phyloP scores from a whole-genome alignment of 92 coral and sea anemone species.

The Phenganax marumi region DNA sequence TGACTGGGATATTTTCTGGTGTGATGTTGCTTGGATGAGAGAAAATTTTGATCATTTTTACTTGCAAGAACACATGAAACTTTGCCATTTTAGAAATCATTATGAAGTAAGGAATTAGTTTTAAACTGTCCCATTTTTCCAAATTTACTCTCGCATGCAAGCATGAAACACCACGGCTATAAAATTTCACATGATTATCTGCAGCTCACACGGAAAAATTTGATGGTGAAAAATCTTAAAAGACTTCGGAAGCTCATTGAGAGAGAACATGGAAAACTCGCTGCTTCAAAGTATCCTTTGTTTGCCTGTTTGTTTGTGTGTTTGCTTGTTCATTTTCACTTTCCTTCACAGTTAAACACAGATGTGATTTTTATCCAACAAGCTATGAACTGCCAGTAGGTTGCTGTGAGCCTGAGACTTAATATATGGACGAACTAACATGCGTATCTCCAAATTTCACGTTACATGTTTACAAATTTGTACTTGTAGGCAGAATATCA shows the following conservation, averaged over 20 bases:
- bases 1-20: constrained; percentile 99
- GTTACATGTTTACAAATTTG: background rate
- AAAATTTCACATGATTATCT: background rate
- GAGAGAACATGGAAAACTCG: constrained; percentile 86
- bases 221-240: constrained; percentile 91
- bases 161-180: background rate
- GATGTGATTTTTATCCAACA: constrained; percentile 95
- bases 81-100: constrained; percentile 96
- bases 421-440: background rate
- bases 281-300: constrained; percentile 87
- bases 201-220: constrained; percentile 90
- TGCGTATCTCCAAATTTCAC: background rate
- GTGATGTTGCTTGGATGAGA: constrained; percentile 98
- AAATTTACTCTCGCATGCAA: background rate
- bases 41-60: constrained; percentile 91
- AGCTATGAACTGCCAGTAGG: constrained; percentile 95
- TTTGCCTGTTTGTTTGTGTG: background rate
- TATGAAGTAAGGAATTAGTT: constrained; percentile 66
- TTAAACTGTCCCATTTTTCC: background rate
- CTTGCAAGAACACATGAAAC: constrained; percentile 95
- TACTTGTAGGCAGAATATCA: constrained; percentile 81
- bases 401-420: background rate
- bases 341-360: constrained; percentile 54
- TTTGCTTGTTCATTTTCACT: background rate
- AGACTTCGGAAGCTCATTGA: constrained; percentile 81